Conservation (phyloP, 2,113 vertebrate genomes). For the Empidonax traillii region DNA sequence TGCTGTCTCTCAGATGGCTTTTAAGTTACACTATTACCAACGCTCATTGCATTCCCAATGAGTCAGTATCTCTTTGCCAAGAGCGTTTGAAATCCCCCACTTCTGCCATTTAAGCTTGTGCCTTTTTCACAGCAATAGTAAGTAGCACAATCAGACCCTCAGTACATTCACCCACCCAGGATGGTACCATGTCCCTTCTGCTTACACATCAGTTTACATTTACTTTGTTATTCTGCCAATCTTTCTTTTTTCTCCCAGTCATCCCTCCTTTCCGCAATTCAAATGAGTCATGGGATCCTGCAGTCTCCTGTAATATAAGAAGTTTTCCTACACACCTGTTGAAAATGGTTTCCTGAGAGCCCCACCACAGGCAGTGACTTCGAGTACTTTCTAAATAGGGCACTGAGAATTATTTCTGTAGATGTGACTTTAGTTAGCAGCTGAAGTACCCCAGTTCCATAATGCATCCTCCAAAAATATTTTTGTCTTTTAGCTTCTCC, state of each 20-base stretch:
- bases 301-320: background rate
- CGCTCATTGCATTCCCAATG: background rate
- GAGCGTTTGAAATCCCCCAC: background rate
- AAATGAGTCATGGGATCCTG: conserved; percentile 10
- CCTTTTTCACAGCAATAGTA: background rate
- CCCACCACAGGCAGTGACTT: background rate
- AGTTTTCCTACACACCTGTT: background rate
- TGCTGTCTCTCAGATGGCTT: background rate
- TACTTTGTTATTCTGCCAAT: conserved; percentile 16
- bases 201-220: background rate
- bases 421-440: background rate
- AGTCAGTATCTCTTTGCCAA: background rate
- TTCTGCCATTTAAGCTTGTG: background rate
- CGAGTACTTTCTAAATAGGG: background rate
- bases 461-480: background rate
- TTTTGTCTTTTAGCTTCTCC: background rate
- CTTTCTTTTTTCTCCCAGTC: background rate
- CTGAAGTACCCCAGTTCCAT: background rate
- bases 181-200: background rate
- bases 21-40: background rate
- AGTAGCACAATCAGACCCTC: background rate
- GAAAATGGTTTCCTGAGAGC: background rate
- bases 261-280: background rate
- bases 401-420: background rate
- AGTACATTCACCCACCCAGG: background rate